Base-by-base conservation (phyloP, 2,113 vertebrate genomes). In the Pelusios castaneus region DNA sequence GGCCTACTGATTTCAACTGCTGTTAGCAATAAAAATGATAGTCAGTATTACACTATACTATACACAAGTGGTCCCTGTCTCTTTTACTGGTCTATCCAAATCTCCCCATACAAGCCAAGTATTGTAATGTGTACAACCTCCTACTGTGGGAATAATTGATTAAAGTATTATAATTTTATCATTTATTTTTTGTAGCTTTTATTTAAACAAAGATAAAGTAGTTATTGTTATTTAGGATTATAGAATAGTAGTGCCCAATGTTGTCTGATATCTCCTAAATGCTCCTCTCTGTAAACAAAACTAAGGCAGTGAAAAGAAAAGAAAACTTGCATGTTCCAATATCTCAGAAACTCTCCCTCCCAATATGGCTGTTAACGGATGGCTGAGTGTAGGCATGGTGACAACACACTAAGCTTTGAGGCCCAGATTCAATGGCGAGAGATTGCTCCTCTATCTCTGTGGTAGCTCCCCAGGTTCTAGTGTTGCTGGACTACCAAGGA, bases 181-280 rank as follows among this genome's bases (percentile, higher is more conserved):
- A 75, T 93, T 82, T 85, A 85, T 56, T 86, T 88, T 34, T 82
- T 88, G 12, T 63, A 41, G 51, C 21, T 90, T 94, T 73, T 38
- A 63, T 88, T 89, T 90, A 25, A 67, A n/a, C 38, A 67, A 84
- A 91, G 4, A 56, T 45, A 52, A 29, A 19, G n/a, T 89, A 80
- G 94, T 60, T 29, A 10, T 56, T 80, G 13, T 47, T 82, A 52
- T n/a, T 94, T 52, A 6, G 56, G 87, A 34, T 22, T 83, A 85
- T n/a, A 60, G 21, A 87, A 88, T 86, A 54, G 10, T 88, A 47
- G 29, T 84, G 29, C 41, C 9, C 9, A 51, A 49, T 77, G 49
- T 16, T 60, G 21, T 58, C 85, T 27, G 25, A 90, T 90, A n/a
- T 47, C 2, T 52, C 85, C 87, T 84, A 88, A 93, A 52, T 81